Percentiles rank a stretch among this genome's conserved stretches.
Conservation (phyloP, 2,113 vertebrate species). For the Trogon melanurus region DNA sequence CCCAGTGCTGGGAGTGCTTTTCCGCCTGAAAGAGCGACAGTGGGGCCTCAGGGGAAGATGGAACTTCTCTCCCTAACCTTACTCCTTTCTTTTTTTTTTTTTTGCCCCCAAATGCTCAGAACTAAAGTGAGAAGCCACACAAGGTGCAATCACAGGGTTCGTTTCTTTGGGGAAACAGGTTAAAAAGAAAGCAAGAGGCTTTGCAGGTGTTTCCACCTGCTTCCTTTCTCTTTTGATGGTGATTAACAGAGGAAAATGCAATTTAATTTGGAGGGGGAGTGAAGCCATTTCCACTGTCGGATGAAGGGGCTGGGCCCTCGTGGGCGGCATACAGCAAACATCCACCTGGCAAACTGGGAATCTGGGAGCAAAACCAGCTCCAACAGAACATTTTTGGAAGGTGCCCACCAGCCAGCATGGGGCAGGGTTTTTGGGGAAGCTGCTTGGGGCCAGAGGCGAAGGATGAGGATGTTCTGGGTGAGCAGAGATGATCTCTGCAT, state of each 20-base stretch:
- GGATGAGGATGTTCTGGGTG: too few species aligned
- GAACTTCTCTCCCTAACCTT: not conserved
- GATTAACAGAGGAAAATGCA: not conserved
- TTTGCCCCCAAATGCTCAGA: rapidly evolving
- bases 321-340: not conserved
- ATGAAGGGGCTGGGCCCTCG: not conserved
- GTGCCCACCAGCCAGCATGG: rapidly evolving
- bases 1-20: too few species aligned
- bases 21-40: not conserved
- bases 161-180: not conserved
- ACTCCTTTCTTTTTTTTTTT: too few species aligned
- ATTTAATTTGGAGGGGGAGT: not conserved
- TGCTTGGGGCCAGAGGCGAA: rapidly evolving
- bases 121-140: not conserved
- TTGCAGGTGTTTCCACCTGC: not conserved
- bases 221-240: not conserved
- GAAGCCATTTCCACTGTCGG: not conserved
- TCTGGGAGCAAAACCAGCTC: not conserved
- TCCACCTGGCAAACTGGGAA: not conserved
- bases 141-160: not conserved
- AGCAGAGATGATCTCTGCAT: not conserved
- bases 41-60: not conserved
- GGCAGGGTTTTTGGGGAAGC: not conserved
- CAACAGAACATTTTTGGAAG: rapidly evolving
- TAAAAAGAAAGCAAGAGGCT: not conserved